Conservation (phyloP, 2,797 vertebrate species). For the Halcyon chelicuti region DNA sequence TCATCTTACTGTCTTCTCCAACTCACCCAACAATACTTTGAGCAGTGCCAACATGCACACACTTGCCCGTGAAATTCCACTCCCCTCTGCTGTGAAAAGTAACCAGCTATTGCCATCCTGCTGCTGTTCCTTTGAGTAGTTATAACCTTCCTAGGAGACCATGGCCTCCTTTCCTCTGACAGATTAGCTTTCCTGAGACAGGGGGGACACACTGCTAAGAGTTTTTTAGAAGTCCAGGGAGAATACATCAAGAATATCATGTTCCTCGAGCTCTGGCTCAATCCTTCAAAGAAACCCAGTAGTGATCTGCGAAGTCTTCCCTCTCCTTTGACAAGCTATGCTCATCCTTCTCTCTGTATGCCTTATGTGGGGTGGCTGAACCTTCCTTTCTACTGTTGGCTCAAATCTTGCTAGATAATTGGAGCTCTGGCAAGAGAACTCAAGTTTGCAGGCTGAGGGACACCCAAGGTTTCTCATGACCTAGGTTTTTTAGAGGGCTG, state of each 20-base stretch:
- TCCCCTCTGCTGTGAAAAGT: not conserved
- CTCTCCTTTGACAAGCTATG: not conserved
- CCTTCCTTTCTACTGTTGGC: not conserved
- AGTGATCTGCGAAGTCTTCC: not conserved
- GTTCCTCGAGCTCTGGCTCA: not conserved
- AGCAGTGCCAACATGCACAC: not conserved
- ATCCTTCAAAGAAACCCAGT: not conserved
- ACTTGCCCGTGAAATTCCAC: not conserved
- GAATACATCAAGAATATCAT: not conserved
- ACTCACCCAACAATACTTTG: not conserved
- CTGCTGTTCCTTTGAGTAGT: not conserved
- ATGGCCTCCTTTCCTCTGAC: not conserved
- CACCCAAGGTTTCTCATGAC: not conserved
- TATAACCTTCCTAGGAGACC: not conserved
- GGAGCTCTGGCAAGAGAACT: not conserved
- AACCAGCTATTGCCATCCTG: not conserved
- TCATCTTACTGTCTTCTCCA: not conserved
- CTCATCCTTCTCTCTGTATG: not conserved
- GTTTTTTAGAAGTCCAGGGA: not conserved
- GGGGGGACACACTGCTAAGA: not conserved
- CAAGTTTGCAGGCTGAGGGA: not conserved
- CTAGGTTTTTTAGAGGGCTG: not conserved
- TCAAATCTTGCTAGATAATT: not conserved
- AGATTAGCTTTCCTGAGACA: not conserved
- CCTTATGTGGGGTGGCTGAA: not conserved